phyloP scores from a whole-genome alignment of 1,140 invertebrate genomes.

The Carcinoscorpius rotundicauda region DNA sequence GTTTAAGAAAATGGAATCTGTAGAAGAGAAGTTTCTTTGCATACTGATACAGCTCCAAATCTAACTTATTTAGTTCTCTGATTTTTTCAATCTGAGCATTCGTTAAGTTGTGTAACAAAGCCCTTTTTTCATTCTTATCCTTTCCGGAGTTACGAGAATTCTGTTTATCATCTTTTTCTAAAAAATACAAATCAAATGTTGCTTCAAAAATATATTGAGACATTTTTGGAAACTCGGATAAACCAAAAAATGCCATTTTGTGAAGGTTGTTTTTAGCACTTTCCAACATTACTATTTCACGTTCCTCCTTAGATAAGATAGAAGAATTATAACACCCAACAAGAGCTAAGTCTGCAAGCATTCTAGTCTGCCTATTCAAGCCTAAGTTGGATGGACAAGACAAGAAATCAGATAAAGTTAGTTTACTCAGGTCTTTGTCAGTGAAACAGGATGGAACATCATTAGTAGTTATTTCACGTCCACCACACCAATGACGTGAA shows the following conservation, averaged over 20 bases:
- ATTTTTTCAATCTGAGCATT: slow-evolving; percentile 25
- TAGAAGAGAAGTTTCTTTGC: slow-evolving; percentile 35
- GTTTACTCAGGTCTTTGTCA: slow-evolving; percentile 27
- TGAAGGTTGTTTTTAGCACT: slow-evolving; percentile 36
- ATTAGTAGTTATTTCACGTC: slow-evolving; percentile 29
- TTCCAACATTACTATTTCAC: slow-evolving; percentile 29
- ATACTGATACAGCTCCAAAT: slow-evolving; percentile 35
- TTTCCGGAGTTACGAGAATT: slow-evolving; percentile 5
- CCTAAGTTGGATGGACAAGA: slow-evolving; percentile 34
- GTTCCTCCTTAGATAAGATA: slow-evolving; percentile 23
- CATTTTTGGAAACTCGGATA: slow-evolving; percentile 33
- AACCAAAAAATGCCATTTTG: slow-evolving; percentile 34
- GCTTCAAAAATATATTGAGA: slow-evolving; percentile 35
- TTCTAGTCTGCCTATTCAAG: slow-evolving; percentile 34
- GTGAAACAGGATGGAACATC: slow-evolving; percentile 35
- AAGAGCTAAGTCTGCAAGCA: slow-evolving; percentile 33
- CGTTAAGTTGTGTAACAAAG: slow-evolving; percentile 18
- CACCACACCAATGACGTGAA: slow-evolving; percentile 23
- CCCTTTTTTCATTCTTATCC: slow-evolving; percentile 18
- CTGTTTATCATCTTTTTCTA: slow-evolving; percentile 8
- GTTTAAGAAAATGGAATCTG: slow-evolving; percentile 50
- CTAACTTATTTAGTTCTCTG: slow-evolving; percentile 30
- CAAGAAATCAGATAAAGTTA: slow-evolving; percentile 32
- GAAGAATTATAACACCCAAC: slow-evolving; percentile 34
- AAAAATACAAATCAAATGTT: slow-evolving; percentile 31